Base-by-base conservation (phyloP, 2,797 vertebrate species). In the Gymnocypris eckloni region DNA sequence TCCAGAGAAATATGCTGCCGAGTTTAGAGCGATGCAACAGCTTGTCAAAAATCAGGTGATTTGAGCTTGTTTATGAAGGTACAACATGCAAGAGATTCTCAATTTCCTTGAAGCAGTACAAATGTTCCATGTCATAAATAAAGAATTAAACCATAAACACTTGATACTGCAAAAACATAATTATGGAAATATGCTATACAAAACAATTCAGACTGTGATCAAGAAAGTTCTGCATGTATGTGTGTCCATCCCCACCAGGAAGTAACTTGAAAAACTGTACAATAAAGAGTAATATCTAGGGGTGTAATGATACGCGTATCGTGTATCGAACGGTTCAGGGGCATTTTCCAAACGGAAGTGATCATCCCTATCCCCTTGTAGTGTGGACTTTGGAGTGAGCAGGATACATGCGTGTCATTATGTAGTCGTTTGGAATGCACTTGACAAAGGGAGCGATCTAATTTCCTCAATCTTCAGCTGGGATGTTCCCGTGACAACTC, bases 21-120 rank as follows among this genome's bases (percentile, higher is more conserved):
- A 73, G 76, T 80, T 80, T 72, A 81, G 81, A 73, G 13, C 81
- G 83, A 81, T 70, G n/a, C 80, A 82, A 81, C 71, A 79, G 72
- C 82, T 75, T 79, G 66, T 83, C 79, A 76, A 71, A 81, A 85
- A 79, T 9, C 33, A 77, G 79, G 71, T 82, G 70, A 67, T 61
- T 71, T 18, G 64, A 72, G 52, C 73, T 79, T 84, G 86, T 80
- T 66, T 87, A 67, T 18, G 85, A 90, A 85, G 83, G 79, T 89
- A 84, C 87, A 87, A 91, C 91, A 89, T 85, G 91, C 33, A 48
- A 89, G 87, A 89, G 87, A 90, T 92, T 93, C 91, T 91, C 80
- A 91, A 87, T 79, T 84, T 92, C 92, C 37, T 84, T 79, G 20
- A 84, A 75, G 52, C n/a, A 25, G 16, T 50, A 50, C 3, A 76